phyloP scores from a whole-genome alignment of 37 sponge, comb jelly and placozoan genomes.

The Oopsacas minuta region DNA sequence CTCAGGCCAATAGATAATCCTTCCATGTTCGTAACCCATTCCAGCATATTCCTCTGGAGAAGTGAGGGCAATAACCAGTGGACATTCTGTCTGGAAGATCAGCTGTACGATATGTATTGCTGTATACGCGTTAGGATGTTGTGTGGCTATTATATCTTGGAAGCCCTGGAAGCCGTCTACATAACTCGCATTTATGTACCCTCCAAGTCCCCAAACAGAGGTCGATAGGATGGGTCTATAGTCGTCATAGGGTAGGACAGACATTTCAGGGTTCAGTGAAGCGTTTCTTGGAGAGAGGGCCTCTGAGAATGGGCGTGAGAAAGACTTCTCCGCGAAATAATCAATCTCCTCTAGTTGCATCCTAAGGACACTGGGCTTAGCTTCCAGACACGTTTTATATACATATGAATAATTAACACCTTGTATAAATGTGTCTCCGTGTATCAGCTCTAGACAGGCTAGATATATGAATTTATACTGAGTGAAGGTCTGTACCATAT shows the following conservation, averaged over 20 bases:
- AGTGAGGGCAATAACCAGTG: not conserved
- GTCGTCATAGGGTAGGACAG: constrained; percentile 2
- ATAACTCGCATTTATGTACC: constrained; percentile 6
- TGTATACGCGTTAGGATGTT: not conserved
- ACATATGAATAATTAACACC: not conserved
- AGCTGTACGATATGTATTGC: not conserved
- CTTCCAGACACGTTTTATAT: not conserved
- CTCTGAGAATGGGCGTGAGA: not conserved
- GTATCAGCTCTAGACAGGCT: not conserved
- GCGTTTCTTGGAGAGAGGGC: not conserved
- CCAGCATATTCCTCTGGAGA: not conserved
- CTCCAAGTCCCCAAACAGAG: not conserved
- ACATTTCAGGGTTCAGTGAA: not conserved
- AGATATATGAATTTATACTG: constrained; percentile 10
- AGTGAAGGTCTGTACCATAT: constrained; percentile 13
- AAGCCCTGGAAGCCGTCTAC: not conserved
- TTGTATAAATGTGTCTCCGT: not conserved
- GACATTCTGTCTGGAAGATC: constrained; percentile 15
- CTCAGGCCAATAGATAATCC: not conserved
- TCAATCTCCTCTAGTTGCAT: not conserved
- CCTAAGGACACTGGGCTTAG: not conserved
- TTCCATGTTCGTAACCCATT: constrained; percentile 2
- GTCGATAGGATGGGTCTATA: not conserved
- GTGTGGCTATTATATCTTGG: not conserved
- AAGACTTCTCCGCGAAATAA: not conserved